Evolutionary conservation across 92 coral and sea anemone genomes (phyloP).

Genomic region (Isaurus tuberculatus): DNA sequence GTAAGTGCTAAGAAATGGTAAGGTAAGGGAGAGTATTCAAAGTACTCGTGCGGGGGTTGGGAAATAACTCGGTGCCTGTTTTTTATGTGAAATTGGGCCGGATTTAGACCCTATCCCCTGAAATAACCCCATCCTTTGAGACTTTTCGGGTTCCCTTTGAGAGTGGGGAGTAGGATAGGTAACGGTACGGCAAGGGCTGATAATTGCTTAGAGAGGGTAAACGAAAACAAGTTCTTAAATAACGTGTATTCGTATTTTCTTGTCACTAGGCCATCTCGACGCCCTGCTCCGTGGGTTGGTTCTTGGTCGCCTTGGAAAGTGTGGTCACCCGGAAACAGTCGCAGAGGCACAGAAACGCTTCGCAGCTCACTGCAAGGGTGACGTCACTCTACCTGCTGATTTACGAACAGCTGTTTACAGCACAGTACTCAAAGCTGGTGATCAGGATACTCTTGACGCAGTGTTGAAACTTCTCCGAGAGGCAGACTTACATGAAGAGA

Average conservation of each 20-base stretch:
- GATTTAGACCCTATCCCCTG: no score
- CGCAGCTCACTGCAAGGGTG: conserved; percentile 87
- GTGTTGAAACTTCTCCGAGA: conserved; percentile 84
- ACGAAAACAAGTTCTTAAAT: background rate
- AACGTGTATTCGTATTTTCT: background rate
- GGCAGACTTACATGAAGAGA: conserved; percentile 96
- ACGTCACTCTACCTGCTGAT: conserved; percentile 85
- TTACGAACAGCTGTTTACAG: conserved; percentile 92
- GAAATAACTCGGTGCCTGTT: no score
- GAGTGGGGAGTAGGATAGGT: no score
- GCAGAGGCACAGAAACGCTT: conserved; percentile 87
- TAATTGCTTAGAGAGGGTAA: background rate
- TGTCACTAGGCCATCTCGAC: conserved; percentile 82
- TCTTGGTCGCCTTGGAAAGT: conserved; percentile 85
- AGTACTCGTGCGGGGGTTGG: no score
- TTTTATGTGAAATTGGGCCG: no score
- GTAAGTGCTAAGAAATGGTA: no score
- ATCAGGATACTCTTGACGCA: conserved; percentile 73
- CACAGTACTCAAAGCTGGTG: conserved; percentile 87
- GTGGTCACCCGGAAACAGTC: conserved; percentile 78
- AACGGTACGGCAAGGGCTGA: background rate
- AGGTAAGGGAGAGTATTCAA: no score
- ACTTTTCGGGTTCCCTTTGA: no score
- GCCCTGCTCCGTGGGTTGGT: conserved; percentile 91
- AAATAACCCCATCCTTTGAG: no score